Evolutionary conservation across 2,888 invertebrate genomes (phyloP), one percentile per base, ranked within the genome.

Genomic region (Suillia variegata): DNA sequence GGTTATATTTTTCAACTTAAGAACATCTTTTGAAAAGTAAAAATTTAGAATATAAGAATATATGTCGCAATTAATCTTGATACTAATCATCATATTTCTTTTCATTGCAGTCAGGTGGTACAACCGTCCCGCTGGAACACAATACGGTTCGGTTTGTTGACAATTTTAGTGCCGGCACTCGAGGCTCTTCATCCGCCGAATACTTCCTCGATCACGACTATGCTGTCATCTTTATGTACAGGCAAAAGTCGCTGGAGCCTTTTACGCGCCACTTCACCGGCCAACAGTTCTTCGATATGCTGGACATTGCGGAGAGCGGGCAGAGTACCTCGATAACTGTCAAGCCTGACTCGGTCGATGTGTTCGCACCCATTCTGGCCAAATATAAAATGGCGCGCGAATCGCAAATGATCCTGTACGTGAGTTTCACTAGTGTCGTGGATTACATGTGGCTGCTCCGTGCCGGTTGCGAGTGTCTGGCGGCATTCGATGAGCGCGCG

Each of bases 141-240:
- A 94, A 96, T 79, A 97, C 98, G 1, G 99, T 99, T 1, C 87
- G 99, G 54, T 99, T 94, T 83, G 96, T 99, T 57, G 99, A 99
- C 82, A 99, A 99, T 85, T 99, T 99, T 83, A 98, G 98, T 81
- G 94, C 96, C 17, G 99, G 99, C 49, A 95, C 92, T 0, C 86
- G 98, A 66, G 99, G 99, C 20, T 90, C 98, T 0, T 89, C 94
- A 0, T 98, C 98, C 0, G 91, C 98, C 0, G 99, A 99, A 85
- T 93, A 96, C 80, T 98, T 99, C 83, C 85, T 98, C 42, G 89
- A 92, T 67, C 83, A 86, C 65, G 91, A 88, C 42, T 98, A 97
- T 82, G 90, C 92, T 38, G 98, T 98, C 55, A 92, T 99, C 76
- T 98, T 98, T 84, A 88, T 99, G 86, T 88, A 96, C 82, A 87